phyloP scores from a whole-genome alignment of 37 sponge, comb jelly and placozoan species.

The Ephydatia muelleri region DNA sequence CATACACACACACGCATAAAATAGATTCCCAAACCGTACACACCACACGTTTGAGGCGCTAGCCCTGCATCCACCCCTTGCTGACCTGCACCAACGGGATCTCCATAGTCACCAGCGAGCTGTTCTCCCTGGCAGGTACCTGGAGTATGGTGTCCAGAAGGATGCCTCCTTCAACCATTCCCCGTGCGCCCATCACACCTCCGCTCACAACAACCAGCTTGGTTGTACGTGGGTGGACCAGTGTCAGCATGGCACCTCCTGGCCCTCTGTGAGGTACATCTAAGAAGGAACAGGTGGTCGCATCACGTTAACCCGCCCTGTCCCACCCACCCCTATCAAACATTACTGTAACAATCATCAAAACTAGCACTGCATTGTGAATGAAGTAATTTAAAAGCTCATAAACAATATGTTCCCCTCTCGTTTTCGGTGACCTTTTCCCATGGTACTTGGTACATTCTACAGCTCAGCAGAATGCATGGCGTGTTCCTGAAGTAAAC shows the following conservation, averaged over 20 bases:
- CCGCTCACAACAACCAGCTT: constrained; percentile 53
- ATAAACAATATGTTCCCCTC: no score
- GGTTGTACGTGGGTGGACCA: constrained; percentile 6
- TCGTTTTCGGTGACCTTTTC: no score
- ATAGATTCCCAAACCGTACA: not conserved
- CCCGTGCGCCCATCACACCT: constrained; percentile 34
- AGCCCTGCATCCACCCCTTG: not conserved
- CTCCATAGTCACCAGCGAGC: constrained; percentile 39
- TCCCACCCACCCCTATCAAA: no score
- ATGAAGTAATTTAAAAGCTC: no score
- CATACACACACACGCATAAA: not conserved
- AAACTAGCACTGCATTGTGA: no score
- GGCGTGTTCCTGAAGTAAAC: no score
- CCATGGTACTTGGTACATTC: no score
- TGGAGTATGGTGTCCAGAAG: constrained; percentile 54
- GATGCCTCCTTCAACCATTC: constrained; percentile 11
- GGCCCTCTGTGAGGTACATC: no score
- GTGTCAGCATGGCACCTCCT: not conserved
- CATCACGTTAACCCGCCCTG: no score
- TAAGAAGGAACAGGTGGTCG: no score
- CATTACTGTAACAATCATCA: no score
- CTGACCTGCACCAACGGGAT: constrained; percentile 29
- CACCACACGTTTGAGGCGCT: not conserved
- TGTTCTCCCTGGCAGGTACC: not conserved
- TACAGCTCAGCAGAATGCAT: no score